phyloP scores from a whole-genome alignment of 2,888 invertebrate species.

The Mesoligia furuncula region DNA sequence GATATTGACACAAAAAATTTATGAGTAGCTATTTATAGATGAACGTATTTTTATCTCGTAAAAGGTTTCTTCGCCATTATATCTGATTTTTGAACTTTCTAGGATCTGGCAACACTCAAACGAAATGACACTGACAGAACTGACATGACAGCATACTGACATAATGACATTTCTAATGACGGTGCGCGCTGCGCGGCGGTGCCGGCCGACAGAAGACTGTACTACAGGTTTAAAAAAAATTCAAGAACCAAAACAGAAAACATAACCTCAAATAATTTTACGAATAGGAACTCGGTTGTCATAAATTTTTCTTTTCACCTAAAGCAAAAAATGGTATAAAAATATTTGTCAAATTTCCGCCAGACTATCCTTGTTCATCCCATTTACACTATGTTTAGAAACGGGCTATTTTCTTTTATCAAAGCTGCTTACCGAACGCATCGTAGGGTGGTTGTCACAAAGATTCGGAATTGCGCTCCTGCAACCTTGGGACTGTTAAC shows the following conservation, averaged over 20 bases:
- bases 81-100: background rate
- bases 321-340: slow-evolving; percentile 51
- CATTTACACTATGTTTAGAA: slow-evolving; percentile 77
- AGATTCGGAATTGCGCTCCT: slow-evolving; percentile 75
- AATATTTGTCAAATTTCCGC: slow-evolving; percentile 4
- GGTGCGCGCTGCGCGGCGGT: no score
- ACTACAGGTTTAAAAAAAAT: slow-evolving; percentile 26
- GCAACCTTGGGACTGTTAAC: slow-evolving; percentile 77
- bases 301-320: slow-evolving; percentile 16
- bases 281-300: slow-evolving; percentile 10
- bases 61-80: background rate
- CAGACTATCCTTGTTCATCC: slow-evolving; percentile 37
- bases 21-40: background rate
- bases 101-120: background rate
- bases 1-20: background rate
- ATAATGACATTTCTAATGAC: no score
- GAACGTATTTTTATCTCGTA: background rate
- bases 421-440: slow-evolving; percentile 70
- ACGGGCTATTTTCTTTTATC: slow-evolving; percentile 74
- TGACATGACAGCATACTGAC: background rate
- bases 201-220: no score
- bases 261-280: slow-evolving; percentile 49
- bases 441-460: slow-evolving; percentile 67
- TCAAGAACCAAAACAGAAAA: slow-evolving; percentile 45
- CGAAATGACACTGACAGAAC: slow-evolving; percentile 5